These are phyloP conservation scores for Sakesphorus luctuosus DNA, from an alignment of 2,113 vertebrate genomes.

Conservation along the genomic window DNA sequence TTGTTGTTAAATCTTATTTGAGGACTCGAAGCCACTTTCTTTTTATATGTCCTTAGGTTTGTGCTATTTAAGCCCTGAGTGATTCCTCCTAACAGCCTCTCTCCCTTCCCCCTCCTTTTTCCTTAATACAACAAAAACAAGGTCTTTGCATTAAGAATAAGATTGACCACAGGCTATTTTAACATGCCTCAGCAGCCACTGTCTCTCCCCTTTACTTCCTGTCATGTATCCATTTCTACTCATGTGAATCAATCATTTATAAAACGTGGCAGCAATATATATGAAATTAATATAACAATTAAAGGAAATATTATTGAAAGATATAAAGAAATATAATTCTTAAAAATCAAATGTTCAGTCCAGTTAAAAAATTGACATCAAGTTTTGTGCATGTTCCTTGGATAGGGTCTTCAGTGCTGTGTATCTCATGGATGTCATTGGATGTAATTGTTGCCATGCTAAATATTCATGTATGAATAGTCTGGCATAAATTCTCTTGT, in stretches of 20 bases:
- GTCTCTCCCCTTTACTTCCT: conserved; percentile 53
- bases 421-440: conserved; percentile 72
- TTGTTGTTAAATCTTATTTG: neutral
- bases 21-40: neutral
- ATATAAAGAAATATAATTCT: neutral
- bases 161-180: conserved; percentile 68
- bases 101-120: conserved; percentile 39
- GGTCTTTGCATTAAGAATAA: conserved; percentile 68
- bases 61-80: conserved; percentile 22
- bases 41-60: conserved; percentile 21
- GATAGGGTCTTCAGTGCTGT: conserved; percentile 36
- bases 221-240: conserved; percentile 59
- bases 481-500: conserved; percentile 73
- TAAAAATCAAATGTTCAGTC: conserved; percentile 39
- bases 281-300: conserved; percentile 24
- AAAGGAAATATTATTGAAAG: neutral
- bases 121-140: conserved; percentile 58
- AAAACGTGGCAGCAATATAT: neutral
- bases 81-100: neutral
- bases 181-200: conserved; percentile 54
- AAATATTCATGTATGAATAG: conserved; percentile 80
- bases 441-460: conserved; percentile 75
- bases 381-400: neutral
- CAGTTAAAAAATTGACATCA: conserved; percentile 23
- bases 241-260: conserved; percentile 56